phyloP scores from a whole-genome alignment of 2,113 vertebrate species.

The Tiliqua scincoides region DNA sequence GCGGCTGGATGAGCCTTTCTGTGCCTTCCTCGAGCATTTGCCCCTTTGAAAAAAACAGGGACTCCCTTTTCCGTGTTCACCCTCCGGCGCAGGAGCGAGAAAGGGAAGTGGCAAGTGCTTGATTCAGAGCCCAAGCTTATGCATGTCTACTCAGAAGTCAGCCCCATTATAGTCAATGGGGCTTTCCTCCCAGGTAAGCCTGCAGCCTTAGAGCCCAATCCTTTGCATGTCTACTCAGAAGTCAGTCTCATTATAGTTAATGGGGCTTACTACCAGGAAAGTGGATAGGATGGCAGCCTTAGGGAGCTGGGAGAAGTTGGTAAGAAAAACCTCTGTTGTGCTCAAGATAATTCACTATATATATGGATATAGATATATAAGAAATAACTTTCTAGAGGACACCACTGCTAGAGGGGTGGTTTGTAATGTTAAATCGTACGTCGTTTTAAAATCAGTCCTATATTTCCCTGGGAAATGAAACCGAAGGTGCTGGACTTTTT shows the following conservation, averaged over 20 bases:
- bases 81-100: conserved; percentile 10
- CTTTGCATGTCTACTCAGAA: too few relatives aligned
- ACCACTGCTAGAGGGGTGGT: neutral
- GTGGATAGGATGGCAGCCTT: too few relatives aligned
- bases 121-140: too few relatives aligned
- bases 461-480: neutral
- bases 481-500: neutral
- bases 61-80: neutral
- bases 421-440: conserved; percentile 7
- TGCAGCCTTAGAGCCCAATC: too few relatives aligned
- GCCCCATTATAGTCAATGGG: too few relatives aligned
- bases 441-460: neutral
- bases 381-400: neutral
- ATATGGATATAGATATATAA: neutral
- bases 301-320: neutral
- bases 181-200: too few relatives aligned
- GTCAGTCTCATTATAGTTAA: too few relatives aligned
- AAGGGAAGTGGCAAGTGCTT: conserved; percentile 43
- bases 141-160: too few relatives aligned
- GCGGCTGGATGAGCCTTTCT: neutral
- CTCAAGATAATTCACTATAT: neutral
- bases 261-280: too few relatives aligned
- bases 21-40: neutral
- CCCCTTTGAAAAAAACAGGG: neutral
- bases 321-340: conserved; percentile 13